phyloP scores from a whole-genome alignment of 1,140 invertebrate species.

The Temnothorax longispinosus region DNA sequence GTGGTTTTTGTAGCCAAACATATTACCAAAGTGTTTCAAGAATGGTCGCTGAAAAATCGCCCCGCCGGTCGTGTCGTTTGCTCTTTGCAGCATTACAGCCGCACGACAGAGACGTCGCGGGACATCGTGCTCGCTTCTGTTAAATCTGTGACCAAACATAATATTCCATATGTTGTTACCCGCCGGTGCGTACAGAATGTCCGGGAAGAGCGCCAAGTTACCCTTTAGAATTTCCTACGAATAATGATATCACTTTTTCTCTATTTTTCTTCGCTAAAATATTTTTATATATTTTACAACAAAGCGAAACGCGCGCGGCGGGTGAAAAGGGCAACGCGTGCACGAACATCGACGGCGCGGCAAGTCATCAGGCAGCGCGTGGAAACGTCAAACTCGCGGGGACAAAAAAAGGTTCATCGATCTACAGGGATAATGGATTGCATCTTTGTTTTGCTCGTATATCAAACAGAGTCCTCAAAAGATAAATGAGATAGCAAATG shows the following conservation, averaged over 20 bases:
- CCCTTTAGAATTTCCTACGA: constrained; percentile 63
- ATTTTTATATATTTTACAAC: neutral
- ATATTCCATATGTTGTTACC: constrained; percentile 72
- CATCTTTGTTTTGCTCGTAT: too few species aligned
- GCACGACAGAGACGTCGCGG: constrained; percentile 52
- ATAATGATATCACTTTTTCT: neutral
- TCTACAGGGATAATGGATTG: too few species aligned
- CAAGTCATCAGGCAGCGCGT: too few species aligned
- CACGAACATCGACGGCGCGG: too few species aligned
- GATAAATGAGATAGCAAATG: too few species aligned
- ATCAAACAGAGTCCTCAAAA: too few species aligned
- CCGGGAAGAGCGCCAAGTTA: constrained; percentile 67
- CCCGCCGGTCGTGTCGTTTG: constrained; percentile 85
- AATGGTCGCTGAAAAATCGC: constrained; percentile 85
- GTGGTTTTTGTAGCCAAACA: constrained; percentile 85
- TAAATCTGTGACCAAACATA: constrained; percentile 71
- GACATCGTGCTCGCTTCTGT: constrained; percentile 67
- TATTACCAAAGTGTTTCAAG: constrained; percentile 86
- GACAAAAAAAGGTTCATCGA: too few species aligned
- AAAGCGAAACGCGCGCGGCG: too few species aligned
- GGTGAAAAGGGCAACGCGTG: too few species aligned
- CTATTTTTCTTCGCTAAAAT: neutral
- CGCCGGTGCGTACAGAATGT: constrained; percentile 67
- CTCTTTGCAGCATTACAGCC: constrained; percentile 67
- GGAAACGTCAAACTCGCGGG: too few species aligned